Conservation (phyloP, 2,888 invertebrate species). For the Eurytoma adleriae region DNA sequence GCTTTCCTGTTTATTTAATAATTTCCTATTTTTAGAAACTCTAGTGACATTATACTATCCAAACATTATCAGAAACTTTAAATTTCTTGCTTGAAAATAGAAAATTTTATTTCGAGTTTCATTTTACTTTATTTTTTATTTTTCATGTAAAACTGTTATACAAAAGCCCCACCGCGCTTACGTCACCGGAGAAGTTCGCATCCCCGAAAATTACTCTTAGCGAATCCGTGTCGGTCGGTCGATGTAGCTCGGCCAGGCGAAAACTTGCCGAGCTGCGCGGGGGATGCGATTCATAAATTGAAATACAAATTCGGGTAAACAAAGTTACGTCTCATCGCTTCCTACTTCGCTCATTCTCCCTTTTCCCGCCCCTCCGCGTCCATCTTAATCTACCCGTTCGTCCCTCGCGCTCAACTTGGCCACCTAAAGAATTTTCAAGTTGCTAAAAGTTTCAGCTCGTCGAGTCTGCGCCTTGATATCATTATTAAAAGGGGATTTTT, state of each 20-base stretch:
- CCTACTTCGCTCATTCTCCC: constrained; percentile 1
- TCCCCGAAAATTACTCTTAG: constrained; percentile 39
- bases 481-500: constrained; percentile 49
- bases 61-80: too few relatives aligned
- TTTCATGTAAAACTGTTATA: too few relatives aligned
- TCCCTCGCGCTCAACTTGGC: constrained; percentile 19
- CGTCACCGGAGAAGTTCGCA: too few relatives aligned
- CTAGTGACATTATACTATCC: too few relatives aligned
- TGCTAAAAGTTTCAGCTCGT: constrained; percentile 50
- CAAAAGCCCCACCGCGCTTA: too few relatives aligned
- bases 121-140: too few relatives aligned
- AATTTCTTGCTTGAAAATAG: too few relatives aligned
- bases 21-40: too few relatives aligned
- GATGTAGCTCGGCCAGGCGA: not conserved
- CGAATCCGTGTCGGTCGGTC: constrained; percentile 3
- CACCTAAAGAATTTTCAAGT: constrained; percentile 55
- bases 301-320: constrained; percentile 58
- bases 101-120: too few relatives aligned
- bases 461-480: constrained; percentile 43
- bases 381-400: constrained; percentile 13
- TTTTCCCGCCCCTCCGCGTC: not conserved
- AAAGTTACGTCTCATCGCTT: constrained; percentile 54
- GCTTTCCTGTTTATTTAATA: too few relatives aligned
- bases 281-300: constrained; percentile 52
- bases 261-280: constrained; percentile 28